Evolutionary conservation across 2,888 invertebrate genomes (phyloP).

Genomic region (Xiphydria camelus): DNA sequence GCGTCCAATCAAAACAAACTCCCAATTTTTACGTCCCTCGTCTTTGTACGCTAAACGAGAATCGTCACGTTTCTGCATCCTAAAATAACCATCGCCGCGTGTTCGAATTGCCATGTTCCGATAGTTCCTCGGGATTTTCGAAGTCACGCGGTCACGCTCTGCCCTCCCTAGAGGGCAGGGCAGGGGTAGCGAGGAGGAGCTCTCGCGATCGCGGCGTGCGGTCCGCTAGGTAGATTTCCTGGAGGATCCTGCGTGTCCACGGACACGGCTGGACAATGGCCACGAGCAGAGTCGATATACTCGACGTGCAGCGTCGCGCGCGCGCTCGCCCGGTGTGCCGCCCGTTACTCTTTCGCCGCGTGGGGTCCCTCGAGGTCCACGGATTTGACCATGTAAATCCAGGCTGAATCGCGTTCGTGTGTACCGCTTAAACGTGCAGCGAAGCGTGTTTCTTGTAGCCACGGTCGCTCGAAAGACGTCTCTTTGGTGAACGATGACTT

Average conservation of each 20-base stretch:
- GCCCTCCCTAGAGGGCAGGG: slow-evolving; percentile 28
- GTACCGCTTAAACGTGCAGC: no score
- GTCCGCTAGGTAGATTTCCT: slow-evolving; percentile 41
- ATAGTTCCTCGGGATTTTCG: slow-evolving; percentile 9
- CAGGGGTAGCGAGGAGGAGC: no score
- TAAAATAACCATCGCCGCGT: slow-evolving; percentile 38
- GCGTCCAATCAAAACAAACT: slow-evolving; percentile 44
- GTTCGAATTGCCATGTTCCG: slow-evolving; percentile 1
- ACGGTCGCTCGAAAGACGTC: no score
- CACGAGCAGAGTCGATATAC: slow-evolving; percentile 29
- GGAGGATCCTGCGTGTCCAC: slow-evolving; percentile 29
- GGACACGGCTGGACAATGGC: slow-evolving; percentile 36
- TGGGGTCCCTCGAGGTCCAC: slow-evolving; percentile 24
- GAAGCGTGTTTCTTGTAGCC: no score
- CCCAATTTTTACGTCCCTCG: slow-evolving; percentile 3
- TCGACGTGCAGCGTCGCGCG: slow-evolving; percentile 44
- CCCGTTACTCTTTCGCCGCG: slow-evolving; percentile 38
- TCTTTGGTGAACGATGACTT: no score
- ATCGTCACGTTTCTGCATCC: slow-evolving; percentile 33
- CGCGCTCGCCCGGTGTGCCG: slow-evolving; percentile 43
- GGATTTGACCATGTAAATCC: slow-evolving; percentile 24
- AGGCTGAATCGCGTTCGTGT: slow-evolving; percentile 7
- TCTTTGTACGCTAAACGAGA: slow-evolving; percentile 7
- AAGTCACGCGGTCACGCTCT: slow-evolving; percentile 33
- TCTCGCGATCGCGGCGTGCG: slow-evolving; percentile 47